A percentile compares a stretch with the other conserved stretches of the same genome.
Conservation (phyloP, 2,888 invertebrate genomes). For the Mythimna vitellina region DNA sequence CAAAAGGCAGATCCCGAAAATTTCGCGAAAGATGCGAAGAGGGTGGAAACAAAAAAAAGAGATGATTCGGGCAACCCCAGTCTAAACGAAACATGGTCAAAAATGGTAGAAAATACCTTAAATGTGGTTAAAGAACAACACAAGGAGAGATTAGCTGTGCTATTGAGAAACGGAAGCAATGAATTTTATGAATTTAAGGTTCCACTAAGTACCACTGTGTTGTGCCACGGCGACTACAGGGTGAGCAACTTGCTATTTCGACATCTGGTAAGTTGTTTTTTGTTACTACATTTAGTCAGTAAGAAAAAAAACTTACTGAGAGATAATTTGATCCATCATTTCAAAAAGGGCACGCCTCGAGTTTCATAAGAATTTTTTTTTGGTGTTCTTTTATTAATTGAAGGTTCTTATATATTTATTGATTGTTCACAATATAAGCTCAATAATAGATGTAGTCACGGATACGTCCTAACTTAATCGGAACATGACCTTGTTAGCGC, state of each 20-base stretch:
- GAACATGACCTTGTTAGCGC: too few species aligned
- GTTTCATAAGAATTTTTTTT: too few species aligned
- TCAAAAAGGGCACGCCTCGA: too few species aligned
- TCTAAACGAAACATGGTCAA: slow-evolving; percentile 49
- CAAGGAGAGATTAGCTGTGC: slow-evolving; percentile 60
- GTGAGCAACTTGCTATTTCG: slow-evolving; percentile 71
- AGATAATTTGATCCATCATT: background rate
- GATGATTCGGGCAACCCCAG: slow-evolving; percentile 15
- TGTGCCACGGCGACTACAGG: slow-evolving; percentile 74
- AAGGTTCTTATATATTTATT: too few species aligned
- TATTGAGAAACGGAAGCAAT: slow-evolving; percentile 44
- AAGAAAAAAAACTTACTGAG: background rate
- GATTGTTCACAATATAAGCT: too few species aligned
- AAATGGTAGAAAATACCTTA: slow-evolving; percentile 58
- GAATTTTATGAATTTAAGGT: slow-evolving; percentile 60
- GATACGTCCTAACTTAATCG: too few species aligned
- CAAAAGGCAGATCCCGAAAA: slow-evolving; percentile 74
- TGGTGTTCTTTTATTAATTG: too few species aligned
- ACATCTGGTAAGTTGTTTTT: slow-evolving; percentile 49
- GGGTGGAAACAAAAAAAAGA: slow-evolving; percentile 45
- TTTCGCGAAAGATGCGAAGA: slow-evolving; percentile 55
- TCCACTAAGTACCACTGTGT: slow-evolving; percentile 64
- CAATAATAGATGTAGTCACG: too few species aligned
- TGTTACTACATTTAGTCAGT: background rate
- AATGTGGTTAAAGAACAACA: slow-evolving; percentile 66